Conservation (phyloP, 2,113 vertebrate species). For the Prochilodus magdalenae region DNA sequence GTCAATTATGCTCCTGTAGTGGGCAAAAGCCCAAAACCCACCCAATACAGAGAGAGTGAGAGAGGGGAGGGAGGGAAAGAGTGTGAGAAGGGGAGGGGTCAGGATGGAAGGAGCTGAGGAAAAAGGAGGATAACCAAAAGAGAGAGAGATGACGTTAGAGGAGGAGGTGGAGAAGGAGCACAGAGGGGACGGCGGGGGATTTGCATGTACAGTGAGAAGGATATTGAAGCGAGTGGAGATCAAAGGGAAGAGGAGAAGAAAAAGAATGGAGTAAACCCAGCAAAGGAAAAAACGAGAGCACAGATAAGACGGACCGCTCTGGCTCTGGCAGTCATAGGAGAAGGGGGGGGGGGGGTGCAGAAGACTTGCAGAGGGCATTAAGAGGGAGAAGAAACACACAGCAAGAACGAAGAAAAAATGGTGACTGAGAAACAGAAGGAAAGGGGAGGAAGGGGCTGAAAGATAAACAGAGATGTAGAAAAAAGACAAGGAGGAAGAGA, state of each 20-base stretch:
- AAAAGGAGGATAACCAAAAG: background rate
- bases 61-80: background rate
- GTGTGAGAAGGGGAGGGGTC: conserved; percentile 25
- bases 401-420: background rate
- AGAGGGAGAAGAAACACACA: background rate
- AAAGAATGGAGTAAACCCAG: background rate
- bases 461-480: too few species aligned
- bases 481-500: conserved; percentile 10
- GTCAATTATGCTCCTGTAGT: conserved; percentile 66
- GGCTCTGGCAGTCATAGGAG: background rate
- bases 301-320: background rate
- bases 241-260: conserved; percentile 5
- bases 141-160: conserved; percentile 28
- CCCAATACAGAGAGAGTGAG: conserved; percentile 40
- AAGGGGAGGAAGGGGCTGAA: background rate
- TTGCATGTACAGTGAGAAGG: conserved; percentile 29
- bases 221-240: conserved; percentile 12
- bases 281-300: background rate
- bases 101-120: background rate
- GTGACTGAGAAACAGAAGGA: background rate
- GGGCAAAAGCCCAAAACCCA: conserved; percentile 68
- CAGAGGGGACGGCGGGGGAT: conserved; percentile 1
- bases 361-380: background rate
- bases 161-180: background rate
- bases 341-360: too few species aligned